phyloP scores from a whole-genome alignment of 2,113 vertebrate genomes.

The Cnemophilus loriae region DNA sequence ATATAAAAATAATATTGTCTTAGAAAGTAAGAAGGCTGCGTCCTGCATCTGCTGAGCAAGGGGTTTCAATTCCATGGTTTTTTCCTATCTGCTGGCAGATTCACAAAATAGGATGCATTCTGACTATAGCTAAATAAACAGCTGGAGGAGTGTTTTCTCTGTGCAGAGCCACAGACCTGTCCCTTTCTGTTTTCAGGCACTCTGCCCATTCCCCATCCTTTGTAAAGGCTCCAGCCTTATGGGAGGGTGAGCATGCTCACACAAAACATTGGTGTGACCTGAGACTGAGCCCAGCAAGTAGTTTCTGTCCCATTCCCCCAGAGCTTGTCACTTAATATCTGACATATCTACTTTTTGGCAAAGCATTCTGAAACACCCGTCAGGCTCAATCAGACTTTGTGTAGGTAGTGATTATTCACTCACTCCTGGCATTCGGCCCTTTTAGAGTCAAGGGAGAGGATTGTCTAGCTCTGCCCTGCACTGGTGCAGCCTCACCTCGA shows the following conservation, averaged over 20 bases:
- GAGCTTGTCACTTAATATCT: not conserved
- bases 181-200: not conserved
- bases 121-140: not conserved
- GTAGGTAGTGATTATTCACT: not conserved
- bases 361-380: not conserved
- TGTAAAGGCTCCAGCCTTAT: not conserved
- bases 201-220: not conserved
- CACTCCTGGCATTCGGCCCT: not conserved
- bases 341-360: not conserved
- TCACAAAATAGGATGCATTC: not conserved
- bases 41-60: slow-evolving; percentile 32
- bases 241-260: not conserved
- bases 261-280: not conserved
- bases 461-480: not conserved
- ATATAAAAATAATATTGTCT: slow-evolving; percentile 22
- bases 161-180: not conserved
- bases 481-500: not conserved
- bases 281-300: not conserved
- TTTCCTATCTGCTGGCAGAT: not conserved
- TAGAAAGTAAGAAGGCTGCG: not conserved
- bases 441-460: not conserved
- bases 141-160: slow-evolving; percentile 8
- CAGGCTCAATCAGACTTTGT: not conserved
- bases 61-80: not conserved
- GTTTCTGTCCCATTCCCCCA: not conserved